phyloP scores from a whole-genome alignment of 2,888 invertebrate species.

The Coelopa pilipes region DNA sequence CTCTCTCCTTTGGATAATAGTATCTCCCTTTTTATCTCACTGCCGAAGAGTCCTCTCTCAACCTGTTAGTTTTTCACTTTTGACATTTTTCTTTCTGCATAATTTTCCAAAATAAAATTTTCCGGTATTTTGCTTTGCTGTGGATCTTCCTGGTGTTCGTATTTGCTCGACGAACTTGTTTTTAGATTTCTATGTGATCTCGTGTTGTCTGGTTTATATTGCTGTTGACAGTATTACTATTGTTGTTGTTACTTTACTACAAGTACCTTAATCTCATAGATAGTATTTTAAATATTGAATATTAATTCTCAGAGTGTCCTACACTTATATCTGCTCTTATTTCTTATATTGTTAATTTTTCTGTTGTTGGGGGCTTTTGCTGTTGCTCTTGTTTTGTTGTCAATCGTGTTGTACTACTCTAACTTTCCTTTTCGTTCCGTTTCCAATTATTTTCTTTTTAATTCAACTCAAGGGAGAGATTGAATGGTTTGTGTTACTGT shows the following conservation, averaged over 20 bases:
- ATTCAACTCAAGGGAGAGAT: slow-evolving; percentile 27
- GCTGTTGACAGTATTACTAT: background rate
- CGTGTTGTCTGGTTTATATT: slow-evolving; percentile 13
- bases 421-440: slow-evolving; percentile 31
- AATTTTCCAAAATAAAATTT: slow-evolving; percentile 25
- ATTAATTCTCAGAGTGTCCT: background rate
- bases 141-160: background rate
- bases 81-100: slow-evolving; percentile 21
- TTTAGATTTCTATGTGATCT: background rate
- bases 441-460: slow-evolving; percentile 22
- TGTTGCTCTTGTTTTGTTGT: slow-evolving; percentile 6
- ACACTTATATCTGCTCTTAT: background rate
- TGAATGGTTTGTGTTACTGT: slow-evolving; percentile 25
- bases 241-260: background rate
- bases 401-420: slow-evolving; percentile 31
- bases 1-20: no score
- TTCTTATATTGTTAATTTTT: background rate
- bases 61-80: slow-evolving; percentile 13
- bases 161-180: background rate
- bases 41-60: background rate
- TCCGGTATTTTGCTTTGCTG: background rate
- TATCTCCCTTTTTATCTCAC: background rate
- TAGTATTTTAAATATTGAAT: slow-evolving; percentile 3
- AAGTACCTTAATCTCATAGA: slow-evolving; percentile 8
- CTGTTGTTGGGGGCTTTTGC: background rate